Evolutionary conservation across 1,140 invertebrate species (phyloP), one percentile per base, ranked within the genome.

Genomic region (Aphis gossypii): DNA sequence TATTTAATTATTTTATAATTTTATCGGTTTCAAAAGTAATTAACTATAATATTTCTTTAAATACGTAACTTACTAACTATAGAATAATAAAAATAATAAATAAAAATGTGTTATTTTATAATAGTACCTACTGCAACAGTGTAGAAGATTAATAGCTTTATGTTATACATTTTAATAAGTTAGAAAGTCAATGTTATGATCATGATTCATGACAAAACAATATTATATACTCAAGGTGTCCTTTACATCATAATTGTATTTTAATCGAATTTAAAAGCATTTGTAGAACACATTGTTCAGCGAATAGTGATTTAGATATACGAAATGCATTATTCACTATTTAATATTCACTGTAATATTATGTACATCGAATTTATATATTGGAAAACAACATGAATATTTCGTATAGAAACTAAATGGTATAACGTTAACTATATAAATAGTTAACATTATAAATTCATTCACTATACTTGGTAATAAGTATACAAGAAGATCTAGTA

Each of bases 1-100:
- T 68, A 6, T 68, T 68, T 68, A 68, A 76, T 76, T 76, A n/a
- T 76, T 76, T n/a, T 76, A 76, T 76, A n/a, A 76, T 76, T 76
- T 76, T n/a, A 14, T 76, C 30, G n/a, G 60, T 76, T 76, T 25
- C 0, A 35, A 76, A n/a, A 76, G 14, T 76, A 35, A 76, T 76
- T 35, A 76, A 18, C 14, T 18, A n/a, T 35, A n/a, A 76, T 76
- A 18, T 76, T 76, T n/a, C 60, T n/a, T n/a, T 4, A 76, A 76
- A 30, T 18, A 76, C 60, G 60, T 68, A 68, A 30, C 60, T 18
- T 5, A 4, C 30, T 35, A 76, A 7, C 25, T 60, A 60, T 14
- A 14, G 56, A 60, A 30, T 60, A 60, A 30, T 30, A 60, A 68
- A 18, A 68, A n/a, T 68, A 68, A 68, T 68, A 68, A 68, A 30